Conservation (phyloP, 1,140 invertebrate genomes). For the Brevipalpus yothersi region DNA sequence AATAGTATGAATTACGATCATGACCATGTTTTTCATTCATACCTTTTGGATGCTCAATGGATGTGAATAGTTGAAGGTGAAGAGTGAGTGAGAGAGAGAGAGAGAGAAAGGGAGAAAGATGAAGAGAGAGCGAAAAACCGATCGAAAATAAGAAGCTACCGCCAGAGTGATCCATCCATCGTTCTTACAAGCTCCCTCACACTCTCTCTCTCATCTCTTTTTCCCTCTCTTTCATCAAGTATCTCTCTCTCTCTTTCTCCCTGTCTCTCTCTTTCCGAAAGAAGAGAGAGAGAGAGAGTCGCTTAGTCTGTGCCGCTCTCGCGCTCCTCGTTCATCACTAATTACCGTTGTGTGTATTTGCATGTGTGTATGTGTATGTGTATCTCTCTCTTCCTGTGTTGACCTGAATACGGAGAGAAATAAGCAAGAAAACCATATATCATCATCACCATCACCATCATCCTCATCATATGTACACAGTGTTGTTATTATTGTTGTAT, state of each 20-base stretch:
- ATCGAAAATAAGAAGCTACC: not conserved
- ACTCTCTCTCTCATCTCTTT: not conserved
- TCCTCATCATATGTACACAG: too few relatives aligned
- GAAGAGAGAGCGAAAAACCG: not conserved
- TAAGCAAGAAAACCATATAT: too few relatives aligned
- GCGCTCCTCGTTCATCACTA: not conserved
- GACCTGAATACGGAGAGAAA: too few relatives aligned
- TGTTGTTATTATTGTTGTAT: too few relatives aligned
- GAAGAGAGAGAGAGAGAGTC: not conserved
- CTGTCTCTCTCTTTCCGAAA: not conserved
- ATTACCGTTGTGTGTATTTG: not conserved
- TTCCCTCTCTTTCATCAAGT: not conserved
- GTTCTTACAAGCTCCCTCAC: not conserved
- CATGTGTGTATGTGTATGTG: too few relatives aligned
- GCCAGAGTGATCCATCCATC: not conserved
- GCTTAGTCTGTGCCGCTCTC: too few relatives aligned
- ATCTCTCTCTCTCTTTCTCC: not conserved
- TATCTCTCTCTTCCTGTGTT: too few relatives aligned
- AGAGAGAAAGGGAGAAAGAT: not conserved
- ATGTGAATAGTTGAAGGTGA: too few relatives aligned
- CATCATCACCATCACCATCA: too few relatives aligned
- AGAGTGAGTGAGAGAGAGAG: too few relatives aligned
- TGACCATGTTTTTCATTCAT: not conserved
- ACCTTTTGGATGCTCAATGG: not conserved
- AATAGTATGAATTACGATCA: too few relatives aligned